Percentiles rank a stretch among this genome's conserved stretches.
Evolutionary conservation across 2,797 vertebrate species (phyloP).

Genomic region (Danio albolineatus): DNA sequence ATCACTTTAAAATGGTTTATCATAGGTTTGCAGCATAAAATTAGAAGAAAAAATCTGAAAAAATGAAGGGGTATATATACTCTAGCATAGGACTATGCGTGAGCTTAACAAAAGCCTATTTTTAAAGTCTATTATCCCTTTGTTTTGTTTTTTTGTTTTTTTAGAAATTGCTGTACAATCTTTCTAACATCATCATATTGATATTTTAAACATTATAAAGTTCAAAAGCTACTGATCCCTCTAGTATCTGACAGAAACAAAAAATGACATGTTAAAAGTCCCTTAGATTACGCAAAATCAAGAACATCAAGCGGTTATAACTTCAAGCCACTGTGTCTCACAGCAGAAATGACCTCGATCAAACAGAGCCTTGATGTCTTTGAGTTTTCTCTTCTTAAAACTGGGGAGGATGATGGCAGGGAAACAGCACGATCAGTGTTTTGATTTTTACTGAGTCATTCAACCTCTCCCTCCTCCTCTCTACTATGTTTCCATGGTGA

Average conservation of each 20-base stretch:
- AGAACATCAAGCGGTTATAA: constrained; percentile 47
- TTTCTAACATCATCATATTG: neutral
- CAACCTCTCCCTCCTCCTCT: constrained; percentile 16
- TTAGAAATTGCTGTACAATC: neutral
- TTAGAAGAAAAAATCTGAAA: no score
- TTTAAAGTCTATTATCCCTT: neutral
- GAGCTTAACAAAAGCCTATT: no score
- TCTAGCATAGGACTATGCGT: no score
- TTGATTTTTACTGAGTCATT: constrained; percentile 42
- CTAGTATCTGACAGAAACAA: neutral
- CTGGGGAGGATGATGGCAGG: neutral
- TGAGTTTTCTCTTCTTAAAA: constrained; percentile 17
- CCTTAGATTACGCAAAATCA: constrained; percentile 36
- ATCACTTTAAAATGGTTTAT: no score
- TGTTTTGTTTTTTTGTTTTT: no score
- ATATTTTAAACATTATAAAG: neutral
- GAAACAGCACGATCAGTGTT: constrained; percentile 30
- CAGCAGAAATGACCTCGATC: constrained; percentile 53
- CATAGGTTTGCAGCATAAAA: no score
- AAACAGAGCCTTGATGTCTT: constrained; percentile 26
- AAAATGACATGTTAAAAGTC: constrained; percentile 4
- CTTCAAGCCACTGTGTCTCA: constrained; percentile 28
- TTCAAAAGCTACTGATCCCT: constrained; percentile 2
- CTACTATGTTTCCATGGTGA: constrained; percentile 31
- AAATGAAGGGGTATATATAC: no score